Conservation (phyloP, 2,797 vertebrate species). For the Serranus cabrilla region DNA sequence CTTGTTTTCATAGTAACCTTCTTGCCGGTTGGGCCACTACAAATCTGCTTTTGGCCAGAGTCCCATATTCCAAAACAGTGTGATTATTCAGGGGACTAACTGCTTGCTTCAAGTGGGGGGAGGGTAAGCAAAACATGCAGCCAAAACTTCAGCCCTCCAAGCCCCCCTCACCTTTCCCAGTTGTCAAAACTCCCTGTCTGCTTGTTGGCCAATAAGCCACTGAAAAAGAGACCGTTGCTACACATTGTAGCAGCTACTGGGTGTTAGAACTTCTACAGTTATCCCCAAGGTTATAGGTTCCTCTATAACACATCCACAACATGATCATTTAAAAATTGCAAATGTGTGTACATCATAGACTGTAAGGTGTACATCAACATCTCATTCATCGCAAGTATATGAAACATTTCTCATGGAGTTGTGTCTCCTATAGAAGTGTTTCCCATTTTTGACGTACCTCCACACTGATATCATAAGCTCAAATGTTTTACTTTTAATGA, state of each 20-base stretch:
- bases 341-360: not conserved
- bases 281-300: not conserved
- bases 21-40: slow-evolving; percentile 32
- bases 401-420: not conserved
- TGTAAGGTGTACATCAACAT: not conserved
- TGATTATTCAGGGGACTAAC: slow-evolving; percentile 63
- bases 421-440: not conserved
- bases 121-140: slow-evolving; percentile 67
- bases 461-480: not conserved
- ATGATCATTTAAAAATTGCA: not conserved
- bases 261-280: not conserved
- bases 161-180: slow-evolving; percentile 66
- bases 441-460: not conserved
- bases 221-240: not conserved
- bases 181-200: slow-evolving; percentile 70
- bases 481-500: slow-evolving; percentile 1
- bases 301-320: not conserved
- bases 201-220: slow-evolving; percentile 22
- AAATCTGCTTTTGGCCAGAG: slow-evolving; percentile 61
- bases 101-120: slow-evolving; percentile 51
- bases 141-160: slow-evolving; percentile 32
- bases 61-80: slow-evolving; percentile 73
- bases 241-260: not conserved
- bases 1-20: slow-evolving; percentile 37
- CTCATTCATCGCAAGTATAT: not conserved